Conservation (phyloP, 1,140 invertebrate species). For the Apis mellifera region DNA sequence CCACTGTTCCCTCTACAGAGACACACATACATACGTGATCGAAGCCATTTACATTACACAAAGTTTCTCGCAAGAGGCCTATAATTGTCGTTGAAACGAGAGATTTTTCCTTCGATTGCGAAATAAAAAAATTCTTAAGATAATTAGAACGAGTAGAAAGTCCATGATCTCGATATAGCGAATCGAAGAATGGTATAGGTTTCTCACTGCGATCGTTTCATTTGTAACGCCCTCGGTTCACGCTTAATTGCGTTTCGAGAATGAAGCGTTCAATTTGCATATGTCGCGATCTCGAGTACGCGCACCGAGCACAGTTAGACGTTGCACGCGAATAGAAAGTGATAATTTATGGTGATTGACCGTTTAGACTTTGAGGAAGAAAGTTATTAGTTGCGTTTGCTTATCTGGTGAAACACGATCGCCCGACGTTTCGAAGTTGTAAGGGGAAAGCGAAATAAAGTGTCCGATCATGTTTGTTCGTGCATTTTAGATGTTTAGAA, state of each 20-base stretch:
- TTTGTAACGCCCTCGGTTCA: conserved; percentile 24
- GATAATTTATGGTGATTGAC: conserved; percentile 39
- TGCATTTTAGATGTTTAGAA: too few relatives aligned
- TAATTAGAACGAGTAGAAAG: neutral
- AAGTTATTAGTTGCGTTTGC: conserved; percentile 2
- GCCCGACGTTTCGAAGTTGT: neutral
- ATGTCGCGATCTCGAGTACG: neutral
- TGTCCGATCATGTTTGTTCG: too few relatives aligned
- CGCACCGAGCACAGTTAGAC: neutral
- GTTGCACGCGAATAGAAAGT: conserved; percentile 32
- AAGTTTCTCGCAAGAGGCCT: too few relatives aligned
- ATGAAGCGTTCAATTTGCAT: conserved; percentile 29
- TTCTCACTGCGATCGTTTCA: conserved; percentile 11
- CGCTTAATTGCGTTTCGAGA: conserved; percentile 21
- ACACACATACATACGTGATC: neutral
- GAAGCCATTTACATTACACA: neutral
- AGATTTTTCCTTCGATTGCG: neutral
- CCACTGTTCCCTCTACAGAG: conserved; percentile 21
- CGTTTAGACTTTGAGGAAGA: conserved; percentile 23
- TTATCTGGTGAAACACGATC: neutral
- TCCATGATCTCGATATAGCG: conserved; percentile 16
- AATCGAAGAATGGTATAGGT: conserved; percentile 3
- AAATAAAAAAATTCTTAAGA: neutral
- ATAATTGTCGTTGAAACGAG: too few relatives aligned
- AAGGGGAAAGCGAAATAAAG: neutral